Percentiles rank a stretch among this genome's conserved stretches.
Evolutionary conservation across 2,888 invertebrate genomes (phyloP).

Genomic region (Petrolisthes manimaculis): DNA sequence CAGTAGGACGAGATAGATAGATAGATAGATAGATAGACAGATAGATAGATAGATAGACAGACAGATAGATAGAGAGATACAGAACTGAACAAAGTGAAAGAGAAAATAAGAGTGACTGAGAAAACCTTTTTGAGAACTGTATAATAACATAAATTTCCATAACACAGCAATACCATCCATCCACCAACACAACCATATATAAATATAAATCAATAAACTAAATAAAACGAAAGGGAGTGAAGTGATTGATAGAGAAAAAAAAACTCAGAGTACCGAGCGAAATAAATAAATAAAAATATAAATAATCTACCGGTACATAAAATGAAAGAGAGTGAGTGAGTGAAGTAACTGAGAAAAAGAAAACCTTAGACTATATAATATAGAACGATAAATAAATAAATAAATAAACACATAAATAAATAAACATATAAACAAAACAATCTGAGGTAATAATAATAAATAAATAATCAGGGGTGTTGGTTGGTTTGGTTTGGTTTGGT

Average conservation of each 20-base stretch:
- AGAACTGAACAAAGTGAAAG: too few species aligned
- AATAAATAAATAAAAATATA: background rate
- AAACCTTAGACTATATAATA: background rate
- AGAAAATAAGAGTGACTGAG: too few species aligned
- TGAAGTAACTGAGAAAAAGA: background rate
- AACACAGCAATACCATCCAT: too few species aligned
- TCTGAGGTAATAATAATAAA: background rate
- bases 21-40: too few species aligned
- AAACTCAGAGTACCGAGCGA: background rate
- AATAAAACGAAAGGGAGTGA: background rate
- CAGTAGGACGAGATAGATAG: too few species aligned
- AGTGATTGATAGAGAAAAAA: background rate
- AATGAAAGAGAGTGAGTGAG: background rate
- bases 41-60: too few species aligned
- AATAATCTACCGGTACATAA: background rate
- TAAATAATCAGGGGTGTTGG: background rate
- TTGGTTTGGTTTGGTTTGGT: background rate
- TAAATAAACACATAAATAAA: background rate
- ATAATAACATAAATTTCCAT: too few species aligned
- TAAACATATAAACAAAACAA: background rate
- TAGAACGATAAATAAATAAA: background rate
- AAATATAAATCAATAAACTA: background rate
- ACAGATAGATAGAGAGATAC: too few species aligned
- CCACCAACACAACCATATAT: too few species aligned
- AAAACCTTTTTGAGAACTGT: too few species aligned